A percentile compares a stretch with the other conserved stretches of the same genome.
phyloP scores from a whole-genome alignment of 2,888 invertebrate genomes.

The Drosophila neotestacea region DNA sequence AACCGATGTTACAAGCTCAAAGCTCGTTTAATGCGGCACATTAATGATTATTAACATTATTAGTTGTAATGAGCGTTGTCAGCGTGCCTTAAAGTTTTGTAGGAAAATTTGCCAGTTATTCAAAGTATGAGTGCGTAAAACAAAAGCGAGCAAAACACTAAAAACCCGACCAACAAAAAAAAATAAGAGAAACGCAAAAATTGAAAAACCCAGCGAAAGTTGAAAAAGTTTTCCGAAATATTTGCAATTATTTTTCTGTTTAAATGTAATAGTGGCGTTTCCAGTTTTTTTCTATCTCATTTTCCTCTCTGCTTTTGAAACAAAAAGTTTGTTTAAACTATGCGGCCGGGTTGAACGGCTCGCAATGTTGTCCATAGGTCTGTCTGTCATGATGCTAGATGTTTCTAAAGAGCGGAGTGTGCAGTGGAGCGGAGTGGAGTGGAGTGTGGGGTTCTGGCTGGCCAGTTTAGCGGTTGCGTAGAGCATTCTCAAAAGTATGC shows the following conservation, averaged over 20 bases:
- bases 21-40: constrained; percentile 55
- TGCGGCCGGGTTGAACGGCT: constrained; percentile 59
- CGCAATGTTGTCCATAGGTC: constrained; percentile 20
- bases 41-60: constrained; percentile 80
- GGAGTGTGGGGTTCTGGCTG: constrained; percentile 16
- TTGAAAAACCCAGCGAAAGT: constrained; percentile 58
- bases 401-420: background rate
- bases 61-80: constrained; percentile 75
- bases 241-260: constrained; percentile 79
- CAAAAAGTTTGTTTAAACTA: constrained; percentile 77
- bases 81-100: constrained; percentile 65
- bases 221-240: constrained; percentile 74
- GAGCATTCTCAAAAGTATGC: constrained; percentile 70
- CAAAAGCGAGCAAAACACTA: constrained; percentile 43
- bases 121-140: constrained; percentile 59
- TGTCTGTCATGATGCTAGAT: constrained; percentile 13
- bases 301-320: constrained; percentile 52
- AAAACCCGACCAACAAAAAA: constrained; percentile 11
- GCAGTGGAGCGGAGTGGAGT: background rate
- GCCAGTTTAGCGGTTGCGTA: constrained; percentile 74
- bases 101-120: constrained; percentile 55
- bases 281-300: constrained; percentile 11
- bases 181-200: constrained; percentile 21
- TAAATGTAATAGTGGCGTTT: constrained; percentile 72
- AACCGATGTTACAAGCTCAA: constrained; percentile 22